phyloP scores from a whole-genome alignment of 2,113 vertebrate species.

The Campylorhamphus procurvoides region DNA sequence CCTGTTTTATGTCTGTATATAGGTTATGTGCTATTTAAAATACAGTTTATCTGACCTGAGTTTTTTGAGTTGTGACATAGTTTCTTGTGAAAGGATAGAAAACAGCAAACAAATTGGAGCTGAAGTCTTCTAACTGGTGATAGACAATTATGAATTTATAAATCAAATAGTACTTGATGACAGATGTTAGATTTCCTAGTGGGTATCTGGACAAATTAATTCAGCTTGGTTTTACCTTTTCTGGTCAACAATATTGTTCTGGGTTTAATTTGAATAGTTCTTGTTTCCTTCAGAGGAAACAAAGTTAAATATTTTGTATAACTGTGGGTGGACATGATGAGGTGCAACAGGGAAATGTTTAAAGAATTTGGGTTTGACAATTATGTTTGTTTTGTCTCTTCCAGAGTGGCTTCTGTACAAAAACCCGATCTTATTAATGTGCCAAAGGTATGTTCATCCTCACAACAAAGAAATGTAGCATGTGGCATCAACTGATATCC shows the following conservation, averaged over 20 bases:
- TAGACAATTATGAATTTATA: neutral
- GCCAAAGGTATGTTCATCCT: conserved; percentile 81
- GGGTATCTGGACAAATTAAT: neutral
- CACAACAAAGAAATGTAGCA: neutral
- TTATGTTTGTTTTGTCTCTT: conserved; percentile 14
- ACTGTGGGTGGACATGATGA: neutral
- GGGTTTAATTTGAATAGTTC: neutral
- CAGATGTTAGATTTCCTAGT: neutral
- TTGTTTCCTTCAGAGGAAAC: neutral
- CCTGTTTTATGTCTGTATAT: neutral
- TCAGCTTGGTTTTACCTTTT: neutral
- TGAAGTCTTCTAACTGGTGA: neutral
- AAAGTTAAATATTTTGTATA: neutral
- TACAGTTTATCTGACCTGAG: neutral
- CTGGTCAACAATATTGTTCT: neutral
- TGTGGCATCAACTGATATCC: neutral
- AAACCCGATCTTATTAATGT: conserved; percentile 82
- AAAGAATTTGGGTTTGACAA: neutral
- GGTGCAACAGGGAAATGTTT: neutral
- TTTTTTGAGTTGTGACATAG: neutral
- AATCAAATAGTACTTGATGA: neutral
- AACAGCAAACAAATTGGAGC: neutral
- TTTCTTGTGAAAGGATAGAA: neutral
- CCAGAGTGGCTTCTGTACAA: conserved; percentile 77
- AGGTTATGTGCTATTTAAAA: neutral